Percentiles rank a stretch among this genome's conserved stretches.
phyloP scores from a whole-genome alignment of 2,113 vertebrate genomes.

The Nicator chloris region DNA sequence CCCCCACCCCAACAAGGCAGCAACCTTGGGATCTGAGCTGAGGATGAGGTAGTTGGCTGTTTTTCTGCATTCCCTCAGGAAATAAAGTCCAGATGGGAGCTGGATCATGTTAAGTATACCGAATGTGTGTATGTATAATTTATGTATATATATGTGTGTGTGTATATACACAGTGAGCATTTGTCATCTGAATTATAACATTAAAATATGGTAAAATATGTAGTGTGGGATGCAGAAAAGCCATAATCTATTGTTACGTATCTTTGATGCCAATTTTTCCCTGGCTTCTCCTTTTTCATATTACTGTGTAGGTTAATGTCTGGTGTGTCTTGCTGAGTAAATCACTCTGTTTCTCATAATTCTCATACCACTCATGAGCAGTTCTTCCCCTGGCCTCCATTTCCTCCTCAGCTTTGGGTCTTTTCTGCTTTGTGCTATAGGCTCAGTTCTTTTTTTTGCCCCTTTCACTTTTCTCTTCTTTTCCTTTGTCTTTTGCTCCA shows the following conservation, averaged over 20 bases:
- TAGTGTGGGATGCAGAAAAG: neutral
- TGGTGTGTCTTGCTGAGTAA: neutral
- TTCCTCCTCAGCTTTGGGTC: neutral
- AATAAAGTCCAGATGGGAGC: slow-evolving; percentile 38
- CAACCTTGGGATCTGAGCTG: neutral
- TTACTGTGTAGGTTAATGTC: neutral
- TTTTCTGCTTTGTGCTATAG: neutral
- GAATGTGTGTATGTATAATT: neutral
- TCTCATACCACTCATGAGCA: neutral
- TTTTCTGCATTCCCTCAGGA: slow-evolving; percentile 28
- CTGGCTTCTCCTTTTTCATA: neutral
- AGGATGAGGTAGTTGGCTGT: neutral
- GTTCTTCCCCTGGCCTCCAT: neutral
- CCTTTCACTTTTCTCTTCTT: neutral
- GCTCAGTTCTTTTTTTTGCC: neutral
- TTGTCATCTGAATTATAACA: slow-evolving; percentile 6
- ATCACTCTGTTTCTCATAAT: neutral
- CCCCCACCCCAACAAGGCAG: neutral
- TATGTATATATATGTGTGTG: neutral
- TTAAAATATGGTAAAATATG: neutral
- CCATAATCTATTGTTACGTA: neutral
- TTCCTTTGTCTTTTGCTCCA: neutral
- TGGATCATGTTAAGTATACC: neutral
- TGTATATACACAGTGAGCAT: neutral
- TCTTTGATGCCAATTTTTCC: neutral